phyloP scores from a whole-genome alignment of 2,797 vertebrate species.

The Antennarius maculatus region DNA sequence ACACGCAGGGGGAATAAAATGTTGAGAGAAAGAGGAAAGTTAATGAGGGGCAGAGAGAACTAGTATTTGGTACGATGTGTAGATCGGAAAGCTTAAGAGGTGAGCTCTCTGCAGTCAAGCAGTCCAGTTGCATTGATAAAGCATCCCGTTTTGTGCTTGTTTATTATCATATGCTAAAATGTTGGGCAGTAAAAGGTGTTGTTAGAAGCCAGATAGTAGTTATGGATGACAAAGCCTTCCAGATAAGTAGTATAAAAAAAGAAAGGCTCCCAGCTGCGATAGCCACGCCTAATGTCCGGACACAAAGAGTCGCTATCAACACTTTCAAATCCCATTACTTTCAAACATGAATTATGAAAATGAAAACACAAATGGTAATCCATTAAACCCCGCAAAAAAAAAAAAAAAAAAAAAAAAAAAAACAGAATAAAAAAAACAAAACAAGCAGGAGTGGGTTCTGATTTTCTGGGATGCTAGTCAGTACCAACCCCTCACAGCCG shows the following conservation, averaged over 20 bases:
- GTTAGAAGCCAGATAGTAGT: conserved; percentile 68
- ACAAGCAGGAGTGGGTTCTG: conserved; percentile 40
- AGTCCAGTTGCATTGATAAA: conserved; percentile 80
- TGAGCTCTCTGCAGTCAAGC: conserved; percentile 70
- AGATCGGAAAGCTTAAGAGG: conserved; percentile 65
- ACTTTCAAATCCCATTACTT: conserved; percentile 39
- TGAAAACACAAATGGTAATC: conserved; percentile 47
- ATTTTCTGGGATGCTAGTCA: conserved; percentile 59
- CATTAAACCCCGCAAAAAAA: conserved; percentile 2
- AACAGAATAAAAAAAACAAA: background rate
- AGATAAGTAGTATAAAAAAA: conserved; percentile 59
- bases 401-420: conserved; percentile 11
- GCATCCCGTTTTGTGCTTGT: conserved; percentile 81
- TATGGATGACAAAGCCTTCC: conserved; percentile 65
- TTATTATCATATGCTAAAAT: conserved; percentile 73
- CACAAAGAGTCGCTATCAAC: conserved; percentile 47
- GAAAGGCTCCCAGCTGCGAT: conserved; percentile 54
- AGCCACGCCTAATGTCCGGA: conserved; percentile 55
- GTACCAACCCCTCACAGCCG: conserved; percentile 72
- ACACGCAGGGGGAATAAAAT: conserved; percentile 70
- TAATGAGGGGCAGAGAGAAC: conserved; percentile 72
- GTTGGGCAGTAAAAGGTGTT: conserved; percentile 73
- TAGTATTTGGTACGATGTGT: conserved; percentile 75
- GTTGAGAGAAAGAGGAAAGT: conserved; percentile 79
- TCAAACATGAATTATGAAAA: conserved; percentile 54